Percentiles rank a stretch among this genome's conserved stretches.
Evolutionary conservation across 1,140 invertebrate species (phyloP).

Genomic region (Drosophila paulistorum): DNA sequence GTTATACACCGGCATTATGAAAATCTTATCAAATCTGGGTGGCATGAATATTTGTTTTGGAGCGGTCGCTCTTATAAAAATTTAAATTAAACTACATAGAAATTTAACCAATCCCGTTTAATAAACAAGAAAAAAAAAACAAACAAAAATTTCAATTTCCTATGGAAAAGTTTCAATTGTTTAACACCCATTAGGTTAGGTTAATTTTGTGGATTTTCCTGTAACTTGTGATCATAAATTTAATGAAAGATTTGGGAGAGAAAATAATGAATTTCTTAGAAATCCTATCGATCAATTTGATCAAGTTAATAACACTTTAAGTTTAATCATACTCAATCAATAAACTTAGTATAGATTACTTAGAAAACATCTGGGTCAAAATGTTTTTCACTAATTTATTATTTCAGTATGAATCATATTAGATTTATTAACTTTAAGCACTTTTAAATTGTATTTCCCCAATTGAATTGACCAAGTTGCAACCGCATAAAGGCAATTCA

Average conservation of each 20-base stretch:
- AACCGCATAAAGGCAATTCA: background rate
- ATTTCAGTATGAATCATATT: too few relatives aligned
- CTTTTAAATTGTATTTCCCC: too few relatives aligned
- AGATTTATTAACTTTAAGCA: too few relatives aligned
- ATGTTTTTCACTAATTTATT: too few relatives aligned
- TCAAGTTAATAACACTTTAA: background rate
- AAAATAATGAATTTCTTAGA: background rate
- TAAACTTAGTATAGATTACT: too few relatives aligned
- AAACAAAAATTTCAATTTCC: background rate
- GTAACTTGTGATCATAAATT: too few relatives aligned
- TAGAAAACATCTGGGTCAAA: too few relatives aligned
- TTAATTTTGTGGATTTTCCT: background rate
- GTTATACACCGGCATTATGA: background rate
- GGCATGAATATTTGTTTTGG: constrained; percentile 18
- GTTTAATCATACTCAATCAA: background rate
- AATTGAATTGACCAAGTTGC: too few relatives aligned
- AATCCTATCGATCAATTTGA: background rate
- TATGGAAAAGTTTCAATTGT: background rate
- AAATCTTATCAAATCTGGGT: constrained; percentile 39
- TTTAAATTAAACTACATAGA: background rate
- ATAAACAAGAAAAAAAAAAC: background rate
- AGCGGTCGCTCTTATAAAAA: constrained; percentile 12
- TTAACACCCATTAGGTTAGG: background rate
- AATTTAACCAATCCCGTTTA: constrained; percentile 10
- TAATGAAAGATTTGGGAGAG: too few relatives aligned